Evolutionary conservation across 2,797 vertebrate species (phyloP).

Genomic region (Smutsia gigantea): DNA sequence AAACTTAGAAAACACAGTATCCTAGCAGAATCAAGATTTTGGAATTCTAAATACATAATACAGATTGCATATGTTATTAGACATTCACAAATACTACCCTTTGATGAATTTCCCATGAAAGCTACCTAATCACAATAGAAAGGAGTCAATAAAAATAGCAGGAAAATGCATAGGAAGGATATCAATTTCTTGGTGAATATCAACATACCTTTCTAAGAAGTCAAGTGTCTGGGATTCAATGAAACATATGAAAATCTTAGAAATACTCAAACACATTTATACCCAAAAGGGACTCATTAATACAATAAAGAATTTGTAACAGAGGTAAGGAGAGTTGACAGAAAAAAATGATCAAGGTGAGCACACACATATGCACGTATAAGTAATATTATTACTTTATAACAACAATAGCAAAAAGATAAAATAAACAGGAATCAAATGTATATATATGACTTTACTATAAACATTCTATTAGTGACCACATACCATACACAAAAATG

Average conservation of each 20-base stretch:
- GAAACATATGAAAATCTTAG: background rate
- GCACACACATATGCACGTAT: background rate
- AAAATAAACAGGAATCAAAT: background rate
- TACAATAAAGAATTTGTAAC: background rate
- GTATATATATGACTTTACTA: background rate
- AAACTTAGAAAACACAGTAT: background rate
- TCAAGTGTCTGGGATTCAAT: background rate
- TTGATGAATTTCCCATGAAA: background rate
- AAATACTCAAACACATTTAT: background rate
- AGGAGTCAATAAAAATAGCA: background rate
- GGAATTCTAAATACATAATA: background rate
- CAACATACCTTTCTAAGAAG: background rate
- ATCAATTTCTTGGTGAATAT: background rate
- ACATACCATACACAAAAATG: background rate
- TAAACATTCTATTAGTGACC: background rate
- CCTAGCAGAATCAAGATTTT: background rate
- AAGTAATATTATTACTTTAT: background rate
- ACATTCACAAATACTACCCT: background rate
- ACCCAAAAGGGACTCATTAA: background rate
- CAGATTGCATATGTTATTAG: background rate
- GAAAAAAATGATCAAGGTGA: background rate
- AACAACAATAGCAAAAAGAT: background rate
- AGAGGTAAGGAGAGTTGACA: background rate
- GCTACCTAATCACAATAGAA: background rate
- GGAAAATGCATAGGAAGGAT: background rate